phyloP scores from a whole-genome alignment of 2,113 vertebrate species.

The Caracal caracal region DNA sequence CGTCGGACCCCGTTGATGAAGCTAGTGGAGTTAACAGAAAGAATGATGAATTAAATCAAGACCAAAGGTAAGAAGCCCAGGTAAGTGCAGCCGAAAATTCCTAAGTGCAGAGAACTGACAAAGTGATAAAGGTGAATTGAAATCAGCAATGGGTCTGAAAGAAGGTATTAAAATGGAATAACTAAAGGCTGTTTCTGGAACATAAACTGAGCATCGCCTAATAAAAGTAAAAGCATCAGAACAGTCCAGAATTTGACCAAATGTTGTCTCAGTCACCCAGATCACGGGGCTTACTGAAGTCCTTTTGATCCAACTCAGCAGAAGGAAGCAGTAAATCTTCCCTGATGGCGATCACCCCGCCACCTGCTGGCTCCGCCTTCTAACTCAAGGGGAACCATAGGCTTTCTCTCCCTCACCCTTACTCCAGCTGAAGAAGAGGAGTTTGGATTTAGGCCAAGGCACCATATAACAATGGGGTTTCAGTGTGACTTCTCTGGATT shows the following conservation, averaged over 20 bases:
- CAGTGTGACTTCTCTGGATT: too few species aligned
- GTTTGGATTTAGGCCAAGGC: background rate
- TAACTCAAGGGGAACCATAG: accelerated
- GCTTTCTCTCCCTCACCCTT: background rate
- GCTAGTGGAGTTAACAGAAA: background rate
- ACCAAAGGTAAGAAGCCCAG: background rate
- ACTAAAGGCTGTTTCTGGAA: background rate
- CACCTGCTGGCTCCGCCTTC: background rate
- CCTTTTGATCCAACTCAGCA: too few species aligned
- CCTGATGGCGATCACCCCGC: too few species aligned
- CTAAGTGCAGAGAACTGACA: background rate
- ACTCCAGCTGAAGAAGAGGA: background rate
- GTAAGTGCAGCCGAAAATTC: background rate
- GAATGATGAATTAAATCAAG: background rate
- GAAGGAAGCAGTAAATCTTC: accelerated
- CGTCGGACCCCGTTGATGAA: background rate
- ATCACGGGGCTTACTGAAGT: accelerated
- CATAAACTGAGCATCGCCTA: background rate
- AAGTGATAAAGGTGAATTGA: too few species aligned
- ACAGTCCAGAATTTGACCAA: accelerated
- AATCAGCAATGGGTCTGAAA: background rate
- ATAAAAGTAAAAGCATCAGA: background rate
- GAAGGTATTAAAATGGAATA: background rate
- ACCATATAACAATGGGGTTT: background rate
- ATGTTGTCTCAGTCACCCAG: too few species aligned